phyloP scores from a whole-genome alignment of 2,797 vertebrate genomes.

The Diglossa cyanea region DNA sequence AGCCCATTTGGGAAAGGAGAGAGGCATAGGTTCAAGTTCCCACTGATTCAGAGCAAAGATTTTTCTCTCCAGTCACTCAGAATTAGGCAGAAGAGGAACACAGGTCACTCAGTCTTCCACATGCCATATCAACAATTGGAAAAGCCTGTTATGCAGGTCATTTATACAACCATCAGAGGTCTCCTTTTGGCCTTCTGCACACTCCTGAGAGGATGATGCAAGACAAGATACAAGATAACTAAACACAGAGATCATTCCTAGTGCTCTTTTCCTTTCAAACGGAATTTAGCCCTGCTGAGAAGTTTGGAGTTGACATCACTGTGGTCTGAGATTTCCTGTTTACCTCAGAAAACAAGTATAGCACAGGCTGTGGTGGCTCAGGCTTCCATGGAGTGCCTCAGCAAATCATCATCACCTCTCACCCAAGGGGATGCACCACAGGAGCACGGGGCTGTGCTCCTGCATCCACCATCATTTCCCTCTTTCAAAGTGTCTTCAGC shows the following conservation, averaged over 20 bases:
- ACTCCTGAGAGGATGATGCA: not conserved
- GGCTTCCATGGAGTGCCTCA: not conserved
- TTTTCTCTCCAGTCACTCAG: not conserved
- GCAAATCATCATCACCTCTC: constrained; percentile 1
- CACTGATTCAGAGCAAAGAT: not conserved
- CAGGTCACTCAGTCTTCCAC: not conserved
- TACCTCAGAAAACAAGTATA: constrained; percentile 19
- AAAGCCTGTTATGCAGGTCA: not conserved
- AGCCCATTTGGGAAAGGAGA: not conserved
- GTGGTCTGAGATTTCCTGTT: constrained; percentile 39
- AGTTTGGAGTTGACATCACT: constrained; percentile 22
- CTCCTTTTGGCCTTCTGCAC: constrained; percentile 18
- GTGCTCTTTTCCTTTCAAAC: not conserved
- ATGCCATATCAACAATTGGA: not conserved
- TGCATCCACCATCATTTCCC: not conserved
- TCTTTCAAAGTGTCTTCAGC: not conserved
- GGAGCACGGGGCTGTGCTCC: not conserved
- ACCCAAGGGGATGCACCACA: fast-evolving
- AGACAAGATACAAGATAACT: not conserved
- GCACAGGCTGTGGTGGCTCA: not conserved
- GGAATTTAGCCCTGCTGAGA: constrained; percentile 7
- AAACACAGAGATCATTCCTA: constrained; percentile 2
- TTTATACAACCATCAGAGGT: not conserved
- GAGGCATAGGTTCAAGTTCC: not conserved
- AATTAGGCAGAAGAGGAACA: not conserved